A percentile compares a stretch with the other conserved stretches of the same genome.
These are phyloP conservation scores for Zoroaster sp. DNA, from an alignment of 53 echinoderm and acorn worm species.

Conservation along the genomic window DNA sequence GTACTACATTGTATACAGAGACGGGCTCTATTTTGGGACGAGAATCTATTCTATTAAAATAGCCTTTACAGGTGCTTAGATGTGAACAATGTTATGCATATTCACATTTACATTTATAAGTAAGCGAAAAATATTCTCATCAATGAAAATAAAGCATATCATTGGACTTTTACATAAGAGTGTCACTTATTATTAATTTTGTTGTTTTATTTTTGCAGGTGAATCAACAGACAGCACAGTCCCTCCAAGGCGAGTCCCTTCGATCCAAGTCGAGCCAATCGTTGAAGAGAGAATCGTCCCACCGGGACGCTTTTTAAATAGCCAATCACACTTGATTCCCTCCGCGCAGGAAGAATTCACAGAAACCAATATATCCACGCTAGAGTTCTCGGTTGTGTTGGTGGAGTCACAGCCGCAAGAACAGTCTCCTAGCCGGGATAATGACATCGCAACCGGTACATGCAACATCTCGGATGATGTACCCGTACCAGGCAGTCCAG, in stretches of 20 bases:
- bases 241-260: constrained; percentile 15
- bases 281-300: constrained; percentile 50
- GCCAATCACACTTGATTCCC: neutral
- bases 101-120: too few species aligned
- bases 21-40: too few species aligned
- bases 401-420: neutral
- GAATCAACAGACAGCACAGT: neutral
- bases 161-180: too few species aligned
- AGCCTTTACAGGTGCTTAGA: too few species aligned
- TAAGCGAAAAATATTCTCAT: too few species aligned
- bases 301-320: neutral
- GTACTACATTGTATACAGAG: too few species aligned
- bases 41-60: too few species aligned
- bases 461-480: neutral
- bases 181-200: too few species aligned
- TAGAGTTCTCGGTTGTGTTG: constrained; percentile 4
- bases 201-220: too few species aligned
- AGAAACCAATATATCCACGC: constrained; percentile 25
- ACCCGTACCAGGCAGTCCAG: neutral
- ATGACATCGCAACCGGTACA: neutral
- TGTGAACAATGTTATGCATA: too few species aligned
- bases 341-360: neutral
- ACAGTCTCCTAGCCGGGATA: neutral
- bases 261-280: constrained; percentile 47
- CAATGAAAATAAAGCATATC: too few species aligned